Percentiles rank a stretch among this genome's conserved stretches.
These are phyloP conservation scores for Characodon lateralis DNA, from an alignment of 2,797 vertebrate genomes.

Conservation along the genomic window DNA sequence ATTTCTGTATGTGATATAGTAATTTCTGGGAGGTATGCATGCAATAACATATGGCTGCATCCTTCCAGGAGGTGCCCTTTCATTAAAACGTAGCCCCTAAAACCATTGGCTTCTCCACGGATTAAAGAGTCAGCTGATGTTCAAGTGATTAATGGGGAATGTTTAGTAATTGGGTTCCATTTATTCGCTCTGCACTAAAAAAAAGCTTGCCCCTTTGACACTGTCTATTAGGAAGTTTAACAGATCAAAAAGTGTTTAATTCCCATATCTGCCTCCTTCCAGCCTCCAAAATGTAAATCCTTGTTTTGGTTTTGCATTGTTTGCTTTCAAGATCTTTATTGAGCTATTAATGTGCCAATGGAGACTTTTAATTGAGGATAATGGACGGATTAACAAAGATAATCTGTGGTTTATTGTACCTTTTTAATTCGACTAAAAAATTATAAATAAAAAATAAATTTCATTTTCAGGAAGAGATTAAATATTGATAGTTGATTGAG, in stretches of 20 bases:
- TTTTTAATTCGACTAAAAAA: slow-evolving; percentile 27
- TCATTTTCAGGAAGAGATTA: slow-evolving; percentile 25
- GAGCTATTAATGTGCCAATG: slow-evolving; percentile 21
- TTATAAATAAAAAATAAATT: slow-evolving; percentile 23
- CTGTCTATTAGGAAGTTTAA: slow-evolving; percentile 30
- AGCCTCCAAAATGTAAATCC: not conserved
- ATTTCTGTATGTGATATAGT: not conserved
- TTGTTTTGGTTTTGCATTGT: not conserved
- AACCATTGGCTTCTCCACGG: slow-evolving; percentile 2
- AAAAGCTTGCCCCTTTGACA: not conserved
- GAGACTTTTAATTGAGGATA: slow-evolving; percentile 38
- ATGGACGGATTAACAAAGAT: slow-evolving; percentile 49
- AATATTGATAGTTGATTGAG: slow-evolving; percentile 18
- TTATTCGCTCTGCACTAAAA: not conserved
- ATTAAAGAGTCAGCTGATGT: slow-evolving; percentile 30
- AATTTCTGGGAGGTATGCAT: not conserved
- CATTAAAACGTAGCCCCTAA: slow-evolving; percentile 4
- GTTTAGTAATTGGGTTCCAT: slow-evolving; percentile 12
- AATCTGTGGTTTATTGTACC: slow-evolving; percentile 40
- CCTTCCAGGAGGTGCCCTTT: slow-evolving; percentile 9
- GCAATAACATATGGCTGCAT: not conserved
- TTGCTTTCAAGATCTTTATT: slow-evolving; percentile 28
- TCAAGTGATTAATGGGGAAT: slow-evolving; percentile 27
- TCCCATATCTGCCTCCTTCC: not conserved
- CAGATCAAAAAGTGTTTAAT: slow-evolving; percentile 24